phyloP scores from a whole-genome alignment of 1,140 invertebrate species.

The Bathynomus jamesi region DNA sequence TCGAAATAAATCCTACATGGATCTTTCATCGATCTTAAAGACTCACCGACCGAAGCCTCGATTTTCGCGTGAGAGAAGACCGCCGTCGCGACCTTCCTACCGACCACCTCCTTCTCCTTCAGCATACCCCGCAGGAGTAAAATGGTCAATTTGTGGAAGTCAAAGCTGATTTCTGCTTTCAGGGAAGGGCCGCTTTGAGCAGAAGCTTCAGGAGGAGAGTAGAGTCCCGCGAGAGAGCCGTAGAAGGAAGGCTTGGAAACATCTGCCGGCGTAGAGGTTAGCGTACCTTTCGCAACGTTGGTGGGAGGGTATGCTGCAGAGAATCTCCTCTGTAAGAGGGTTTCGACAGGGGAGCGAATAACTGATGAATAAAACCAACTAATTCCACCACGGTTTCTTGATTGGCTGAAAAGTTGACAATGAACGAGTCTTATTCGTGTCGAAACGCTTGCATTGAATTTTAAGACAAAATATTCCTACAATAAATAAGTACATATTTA shows the following conservation, averaged over 20 bases:
- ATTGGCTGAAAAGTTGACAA: conserved; percentile 56
- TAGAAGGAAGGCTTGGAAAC: background rate
- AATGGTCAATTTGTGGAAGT: conserved; percentile 84
- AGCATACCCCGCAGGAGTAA: conserved; percentile 69
- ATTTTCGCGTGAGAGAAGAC: conserved; percentile 84
- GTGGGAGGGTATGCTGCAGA: no score
- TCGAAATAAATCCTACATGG: no score
- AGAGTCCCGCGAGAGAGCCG: conserved; percentile 8
- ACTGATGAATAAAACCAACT: conserved; percentile 70
- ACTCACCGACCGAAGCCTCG: conserved; percentile 75
- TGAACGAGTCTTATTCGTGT: background rate
- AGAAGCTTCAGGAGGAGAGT: background rate
- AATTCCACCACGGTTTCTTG: conserved; percentile 91
- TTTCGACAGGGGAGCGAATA: conserved; percentile 49
- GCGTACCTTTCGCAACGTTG: no score
- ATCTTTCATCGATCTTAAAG: no score
- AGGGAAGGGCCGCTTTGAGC: background rate
- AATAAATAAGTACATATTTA: background rate
- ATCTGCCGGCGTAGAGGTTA: conserved; percentile 2
- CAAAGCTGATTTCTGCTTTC: conserved; percentile 73
- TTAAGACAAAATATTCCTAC: background rate
- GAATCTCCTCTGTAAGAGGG: background rate
- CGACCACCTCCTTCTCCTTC: conserved; percentile 56
- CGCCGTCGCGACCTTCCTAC: conserved; percentile 84
- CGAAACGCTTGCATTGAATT: background rate